Evolutionary conservation across 2,888 invertebrate species (phyloP).

Genomic region (Tenthredo notha): DNA sequence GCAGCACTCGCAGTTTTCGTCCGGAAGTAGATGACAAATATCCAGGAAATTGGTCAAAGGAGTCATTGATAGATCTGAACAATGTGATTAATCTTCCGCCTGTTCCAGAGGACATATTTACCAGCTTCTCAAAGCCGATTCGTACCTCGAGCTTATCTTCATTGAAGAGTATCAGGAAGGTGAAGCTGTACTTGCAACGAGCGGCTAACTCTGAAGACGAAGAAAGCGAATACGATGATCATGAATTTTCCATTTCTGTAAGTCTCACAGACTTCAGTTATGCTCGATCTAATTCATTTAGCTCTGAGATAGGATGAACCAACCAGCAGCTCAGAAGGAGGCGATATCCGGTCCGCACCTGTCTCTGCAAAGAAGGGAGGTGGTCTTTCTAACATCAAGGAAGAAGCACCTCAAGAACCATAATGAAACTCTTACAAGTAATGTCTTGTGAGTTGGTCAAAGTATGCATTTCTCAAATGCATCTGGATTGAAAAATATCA

Average conservation of each 20-base stretch:
- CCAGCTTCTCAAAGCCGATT: slow-evolving; percentile 76
- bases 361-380: slow-evolving; percentile 67
- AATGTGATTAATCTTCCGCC: slow-evolving; percentile 77
- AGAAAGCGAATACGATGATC: slow-evolving; percentile 74
- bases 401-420: slow-evolving; percentile 70
- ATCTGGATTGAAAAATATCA: background rate
- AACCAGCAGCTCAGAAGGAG: slow-evolving; percentile 61
- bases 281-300: slow-evolving; percentile 23
- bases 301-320: slow-evolving; percentile 58
- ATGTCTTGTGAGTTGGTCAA: slow-evolving; percentile 18
- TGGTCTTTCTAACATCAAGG: slow-evolving; percentile 76
- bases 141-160: slow-evolving; percentile 78
- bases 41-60: slow-evolving; percentile 78
- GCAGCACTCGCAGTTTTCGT: slow-evolving; percentile 73
- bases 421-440: slow-evolving; percentile 27
- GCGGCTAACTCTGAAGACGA: slow-evolving; percentile 78
- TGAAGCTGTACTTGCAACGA: slow-evolving; percentile 78
- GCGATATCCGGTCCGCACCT: slow-evolving; percentile 60
- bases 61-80: slow-evolving; percentile 77
- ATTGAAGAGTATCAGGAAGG: slow-evolving; percentile 78
- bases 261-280: slow-evolving; percentile 38
- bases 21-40: slow-evolving; percentile 79
- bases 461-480: background rate
- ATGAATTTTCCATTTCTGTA: slow-evolving; percentile 59
- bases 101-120: slow-evolving; percentile 79